These are phyloP conservation scores for Argya squamiceps DNA, from an alignment of 2,797 vertebrate species.

Conservation along the genomic window DNA sequence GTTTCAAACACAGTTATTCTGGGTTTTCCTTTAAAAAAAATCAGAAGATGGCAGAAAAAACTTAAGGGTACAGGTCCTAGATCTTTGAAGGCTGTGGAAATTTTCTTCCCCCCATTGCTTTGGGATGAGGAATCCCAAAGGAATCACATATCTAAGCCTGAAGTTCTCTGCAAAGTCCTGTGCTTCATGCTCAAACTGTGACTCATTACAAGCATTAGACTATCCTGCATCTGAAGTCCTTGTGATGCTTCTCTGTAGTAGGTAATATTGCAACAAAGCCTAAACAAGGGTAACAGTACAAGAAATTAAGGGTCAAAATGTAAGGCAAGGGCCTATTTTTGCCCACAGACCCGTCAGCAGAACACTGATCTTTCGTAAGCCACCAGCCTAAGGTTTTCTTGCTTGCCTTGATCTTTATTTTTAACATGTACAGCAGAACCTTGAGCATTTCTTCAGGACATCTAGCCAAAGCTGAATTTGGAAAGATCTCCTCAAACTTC, in stretches of 20 bases:
- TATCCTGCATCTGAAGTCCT: not conserved
- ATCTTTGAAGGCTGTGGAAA: not conserved
- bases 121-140: not conserved
- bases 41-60: not conserved
- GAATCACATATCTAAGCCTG: accelerated
- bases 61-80: not conserved
- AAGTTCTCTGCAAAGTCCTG: not conserved
- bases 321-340: not conserved
- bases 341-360: not conserved
- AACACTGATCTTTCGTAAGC: not conserved
- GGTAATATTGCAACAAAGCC: not conserved
- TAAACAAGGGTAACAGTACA: not conserved
- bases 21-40: not conserved
- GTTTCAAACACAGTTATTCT: not conserved
- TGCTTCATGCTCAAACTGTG: not conserved
- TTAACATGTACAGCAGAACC: not conserved
- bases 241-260: not conserved
- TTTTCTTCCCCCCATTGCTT: not conserved
- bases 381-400: not conserved
- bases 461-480: not conserved
- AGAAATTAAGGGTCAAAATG: not conserved
- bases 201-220: not conserved
- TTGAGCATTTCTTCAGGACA: not conserved
- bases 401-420: not conserved
- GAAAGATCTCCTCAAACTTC: not conserved